Conservation (phyloP, 2,888 invertebrate genomes). For the Linnaemya vulpina region DNA sequence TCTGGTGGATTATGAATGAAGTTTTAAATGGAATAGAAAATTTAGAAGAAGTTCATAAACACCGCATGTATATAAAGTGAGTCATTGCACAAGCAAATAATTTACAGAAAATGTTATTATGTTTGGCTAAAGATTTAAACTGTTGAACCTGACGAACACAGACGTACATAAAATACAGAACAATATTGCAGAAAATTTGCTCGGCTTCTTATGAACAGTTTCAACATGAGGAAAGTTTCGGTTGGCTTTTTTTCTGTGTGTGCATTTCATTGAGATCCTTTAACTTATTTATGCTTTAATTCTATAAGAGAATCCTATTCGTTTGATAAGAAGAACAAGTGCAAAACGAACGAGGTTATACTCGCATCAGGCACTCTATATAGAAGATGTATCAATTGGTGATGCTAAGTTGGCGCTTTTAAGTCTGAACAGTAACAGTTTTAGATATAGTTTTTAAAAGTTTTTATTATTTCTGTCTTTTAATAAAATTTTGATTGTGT, state of each 20-base stretch:
- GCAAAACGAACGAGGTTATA: not conserved
- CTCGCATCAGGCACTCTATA: too few species aligned
- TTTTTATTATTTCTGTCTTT: too few species aligned
- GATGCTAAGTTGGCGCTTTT: not conserved
- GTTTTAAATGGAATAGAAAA: slow-evolving; percentile 31
- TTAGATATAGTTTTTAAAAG: too few species aligned
- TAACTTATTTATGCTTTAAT: slow-evolving; percentile 33
- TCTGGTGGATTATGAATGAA: slow-evolving; percentile 31
- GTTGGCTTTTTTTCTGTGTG: slow-evolving; percentile 16
- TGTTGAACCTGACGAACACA: slow-evolving; percentile 40
- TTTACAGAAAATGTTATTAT: slow-evolving; percentile 17
- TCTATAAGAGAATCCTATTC: slow-evolving; percentile 12
- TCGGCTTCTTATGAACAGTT: not conserved
- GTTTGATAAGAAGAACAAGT: not conserved
- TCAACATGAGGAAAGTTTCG: not conserved
- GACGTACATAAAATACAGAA: slow-evolving; percentile 33
- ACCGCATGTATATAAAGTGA: not conserved
- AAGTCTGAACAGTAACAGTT: too few species aligned
- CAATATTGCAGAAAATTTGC: slow-evolving; percentile 25
- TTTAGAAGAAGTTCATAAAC: slow-evolving; percentile 32
- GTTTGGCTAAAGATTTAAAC: slow-evolving; percentile 34
- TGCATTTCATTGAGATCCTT: not conserved
- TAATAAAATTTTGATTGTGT: too few species aligned
- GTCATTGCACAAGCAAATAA: slow-evolving; percentile 29
- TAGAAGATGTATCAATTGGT: too few species aligned